phyloP scores from a whole-genome alignment of 2,797 vertebrate species.

The Mormyrops boulengeri region DNA sequence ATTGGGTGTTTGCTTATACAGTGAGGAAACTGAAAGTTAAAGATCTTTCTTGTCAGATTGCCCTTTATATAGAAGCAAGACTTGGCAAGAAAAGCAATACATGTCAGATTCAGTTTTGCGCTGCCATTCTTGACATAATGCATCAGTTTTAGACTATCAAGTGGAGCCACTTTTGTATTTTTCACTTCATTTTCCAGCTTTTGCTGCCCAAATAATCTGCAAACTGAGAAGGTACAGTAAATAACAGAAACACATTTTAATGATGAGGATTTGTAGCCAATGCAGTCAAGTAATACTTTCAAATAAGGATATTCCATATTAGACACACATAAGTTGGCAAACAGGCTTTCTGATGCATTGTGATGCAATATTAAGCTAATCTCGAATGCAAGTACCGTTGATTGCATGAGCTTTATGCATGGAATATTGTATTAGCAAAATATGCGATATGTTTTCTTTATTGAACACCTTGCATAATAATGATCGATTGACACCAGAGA shows the following conservation, averaged over 20 bases:
- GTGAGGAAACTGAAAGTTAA: not conserved
- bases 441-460: not conserved
- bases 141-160: not conserved
- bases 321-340: not conserved
- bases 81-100: not conserved
- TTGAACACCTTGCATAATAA: not conserved
- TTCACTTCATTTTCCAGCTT: not conserved
- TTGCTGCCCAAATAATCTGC: not conserved
- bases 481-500: not conserved
- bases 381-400: not conserved
- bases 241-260: not conserved
- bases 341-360: not conserved
- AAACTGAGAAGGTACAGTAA: not conserved
- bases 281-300: not conserved
- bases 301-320: not conserved
- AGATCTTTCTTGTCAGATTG: conserved; percentile 1
- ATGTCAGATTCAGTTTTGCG: not conserved
- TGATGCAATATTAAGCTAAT: not conserved
- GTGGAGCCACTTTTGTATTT: not conserved
- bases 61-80: not conserved
- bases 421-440: not conserved
- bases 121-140: not conserved
- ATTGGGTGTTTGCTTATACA: not conserved
- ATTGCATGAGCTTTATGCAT: not conserved
- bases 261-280: not conserved